Base-by-base conservation (phyloP, 2,888 invertebrate species). In the Clostera curtula region DNA sequence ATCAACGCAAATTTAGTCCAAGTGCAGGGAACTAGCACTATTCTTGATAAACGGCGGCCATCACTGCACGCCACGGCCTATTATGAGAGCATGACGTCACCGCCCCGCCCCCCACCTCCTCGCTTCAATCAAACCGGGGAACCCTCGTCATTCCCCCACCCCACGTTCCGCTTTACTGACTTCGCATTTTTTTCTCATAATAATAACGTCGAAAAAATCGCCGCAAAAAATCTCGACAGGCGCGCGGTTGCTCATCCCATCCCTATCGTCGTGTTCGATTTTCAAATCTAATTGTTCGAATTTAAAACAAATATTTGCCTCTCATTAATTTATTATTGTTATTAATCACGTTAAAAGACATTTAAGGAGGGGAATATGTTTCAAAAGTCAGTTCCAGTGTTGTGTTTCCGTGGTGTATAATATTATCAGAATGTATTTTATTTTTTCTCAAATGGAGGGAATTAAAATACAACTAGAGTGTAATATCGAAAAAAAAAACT, bases 1-100 rank as follows among this genome's bases (percentile, higher is more conserved):
- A 36, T 38, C 40, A 47, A 44, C 43, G 54, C 57, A 58, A 67
- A 67, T 56, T 47, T 64, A 71, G 60, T 64, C 64, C 66, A 70
- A 77, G 68, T 76, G 74, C 70, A 75, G 58, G 54, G 50, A 69
- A 53, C 67, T 66, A 69, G 65, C 69, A 66, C 63, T 67, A 52
- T 65, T 60, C 61, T 69, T 77, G 76, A 82, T 76, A 79, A 74
- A 75, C 73, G 79, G 80, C 82, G 75, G 83, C 83, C 83, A 83
- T 83, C 77, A 76, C 76, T 80, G 83, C 70, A 70, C 67, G 77
- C 74, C 73, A 68, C 69, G 74, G 75, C 79, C 80, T 82, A 82
- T 83, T 82, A 82, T 80, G 70, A 82, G 80, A 75, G 75, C 71
- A 70, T 82, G 83, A 83, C 82, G 83, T 83, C 83, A 83, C 77